phyloP scores from a whole-genome alignment of 2,888 invertebrate species.

The Lasioglossum zephyrum region DNA sequence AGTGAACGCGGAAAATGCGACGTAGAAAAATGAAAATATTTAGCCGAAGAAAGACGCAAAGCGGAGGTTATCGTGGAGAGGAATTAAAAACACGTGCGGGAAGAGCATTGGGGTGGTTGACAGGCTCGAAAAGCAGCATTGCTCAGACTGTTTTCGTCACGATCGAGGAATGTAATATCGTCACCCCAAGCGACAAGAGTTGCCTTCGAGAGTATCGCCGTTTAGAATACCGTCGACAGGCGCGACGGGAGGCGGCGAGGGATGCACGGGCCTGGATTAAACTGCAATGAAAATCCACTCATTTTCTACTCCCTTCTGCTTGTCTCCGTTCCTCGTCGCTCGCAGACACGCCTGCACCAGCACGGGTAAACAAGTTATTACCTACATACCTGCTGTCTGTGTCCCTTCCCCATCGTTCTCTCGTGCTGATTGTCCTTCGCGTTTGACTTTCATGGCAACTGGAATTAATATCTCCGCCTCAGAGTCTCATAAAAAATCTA shows the following conservation, averaged over 20 bases:
- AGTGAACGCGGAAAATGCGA: neutral
- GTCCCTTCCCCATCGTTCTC: slow-evolving; percentile 23
- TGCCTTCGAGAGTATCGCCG: slow-evolving; percentile 79
- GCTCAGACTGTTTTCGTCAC: slow-evolving; percentile 81
- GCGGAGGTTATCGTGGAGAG: slow-evolving; percentile 21
- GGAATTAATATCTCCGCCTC: neutral
- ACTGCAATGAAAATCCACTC: slow-evolving; percentile 83
- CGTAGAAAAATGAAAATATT: slow-evolving; percentile 1
- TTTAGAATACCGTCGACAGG: slow-evolving; percentile 71
- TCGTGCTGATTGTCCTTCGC: slow-evolving; percentile 24
- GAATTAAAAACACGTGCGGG: slow-evolving; percentile 42
- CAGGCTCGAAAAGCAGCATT: slow-evolving; percentile 52
- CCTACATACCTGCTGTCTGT: slow-evolving; percentile 51
- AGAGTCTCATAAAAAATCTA: neutral
- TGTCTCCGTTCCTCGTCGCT: slow-evolving; percentile 43
- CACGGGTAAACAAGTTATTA: slow-evolving; percentile 72
- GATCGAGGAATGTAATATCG: slow-evolving; percentile 84
- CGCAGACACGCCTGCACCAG: slow-evolving; percentile 57
- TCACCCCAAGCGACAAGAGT: slow-evolving; percentile 84
- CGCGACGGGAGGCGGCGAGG: neutral
- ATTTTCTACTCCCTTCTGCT: slow-evolving; percentile 58
- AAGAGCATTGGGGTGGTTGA: slow-evolving; percentile 25
- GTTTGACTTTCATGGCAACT: slow-evolving; percentile 6
- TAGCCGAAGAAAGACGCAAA: neutral
- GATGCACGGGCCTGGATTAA: slow-evolving; percentile 78